Percentiles rank a stretch among this genome's conserved stretches.
Conservation (phyloP, 2,113 vertebrate species). For the Heterocephalus glaber region DNA sequence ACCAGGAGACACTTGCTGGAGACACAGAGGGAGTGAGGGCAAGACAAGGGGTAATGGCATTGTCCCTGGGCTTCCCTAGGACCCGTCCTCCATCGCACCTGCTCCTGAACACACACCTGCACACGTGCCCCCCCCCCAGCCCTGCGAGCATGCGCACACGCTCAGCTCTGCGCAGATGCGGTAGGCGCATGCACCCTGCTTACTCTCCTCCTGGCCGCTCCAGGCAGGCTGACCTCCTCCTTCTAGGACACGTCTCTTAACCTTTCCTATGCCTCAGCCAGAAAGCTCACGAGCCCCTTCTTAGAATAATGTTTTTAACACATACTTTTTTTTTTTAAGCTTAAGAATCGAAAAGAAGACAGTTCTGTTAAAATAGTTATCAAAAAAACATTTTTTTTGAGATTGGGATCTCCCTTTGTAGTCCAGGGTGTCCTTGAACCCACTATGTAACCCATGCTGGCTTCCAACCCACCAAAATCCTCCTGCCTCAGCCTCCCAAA, state of each 20-base stretch:
- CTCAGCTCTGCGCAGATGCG: too few species aligned
- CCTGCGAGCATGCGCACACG: neutral
- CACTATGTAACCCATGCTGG: neutral
- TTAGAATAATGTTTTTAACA: neutral
- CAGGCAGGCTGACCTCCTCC: fast-evolving
- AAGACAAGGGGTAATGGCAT: neutral
- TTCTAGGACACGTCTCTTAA: neutral
- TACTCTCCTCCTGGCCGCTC: neutral
- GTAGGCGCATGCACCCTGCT: neutral
- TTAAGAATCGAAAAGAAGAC: slow-evolving; percentile 11
- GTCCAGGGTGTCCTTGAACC: neutral
- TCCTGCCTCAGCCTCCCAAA: neutral
- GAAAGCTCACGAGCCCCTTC: neutral
- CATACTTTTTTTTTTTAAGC: neutral
- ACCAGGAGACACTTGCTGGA: neutral
- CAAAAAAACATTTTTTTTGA: neutral
- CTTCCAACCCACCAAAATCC: neutral
- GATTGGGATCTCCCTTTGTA: neutral
- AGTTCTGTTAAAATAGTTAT: slow-evolving; percentile 33
- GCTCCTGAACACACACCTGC: neutral
- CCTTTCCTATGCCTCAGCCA: neutral
- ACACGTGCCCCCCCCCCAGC: fast-evolving
- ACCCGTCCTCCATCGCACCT: neutral
- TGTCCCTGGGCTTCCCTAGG: neutral
- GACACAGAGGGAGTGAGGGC: neutral